These are phyloP conservation scores for Sphaeridia pumilis DNA, from an alignment of 2,888 invertebrate genomes.

Conservation along the genomic window DNA sequence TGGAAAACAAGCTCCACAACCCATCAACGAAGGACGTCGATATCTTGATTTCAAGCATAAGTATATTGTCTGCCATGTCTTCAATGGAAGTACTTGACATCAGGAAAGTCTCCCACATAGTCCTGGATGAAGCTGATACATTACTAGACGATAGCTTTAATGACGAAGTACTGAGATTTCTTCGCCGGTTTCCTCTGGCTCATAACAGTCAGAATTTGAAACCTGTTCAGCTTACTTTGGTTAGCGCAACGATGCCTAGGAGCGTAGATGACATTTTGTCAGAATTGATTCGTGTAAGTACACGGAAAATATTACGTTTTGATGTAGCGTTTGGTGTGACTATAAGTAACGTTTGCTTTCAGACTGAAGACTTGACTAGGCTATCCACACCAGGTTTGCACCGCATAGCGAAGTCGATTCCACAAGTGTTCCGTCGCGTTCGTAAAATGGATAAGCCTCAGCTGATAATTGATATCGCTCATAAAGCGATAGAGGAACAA, in stretches of 20 bases:
- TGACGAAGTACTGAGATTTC: constrained; percentile 53
- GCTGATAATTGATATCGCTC: constrained; percentile 56
- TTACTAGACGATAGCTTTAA: constrained; percentile 78
- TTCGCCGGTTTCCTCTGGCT: constrained; percentile 59
- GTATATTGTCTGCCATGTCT: constrained; percentile 41
- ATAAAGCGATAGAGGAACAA: constrained; percentile 49
- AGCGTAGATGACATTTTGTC: constrained; percentile 54
- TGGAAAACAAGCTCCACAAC: constrained; percentile 56
- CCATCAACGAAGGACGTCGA: constrained; percentile 60
- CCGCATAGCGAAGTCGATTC: constrained; percentile 59
- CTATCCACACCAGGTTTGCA: constrained; percentile 66
- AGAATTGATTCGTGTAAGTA: constrained; percentile 45
- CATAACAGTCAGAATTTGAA: constrained; percentile 15
- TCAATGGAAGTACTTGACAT: constrained; percentile 51
- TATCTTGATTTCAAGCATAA: constrained; percentile 61
- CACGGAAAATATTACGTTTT: too few relatives aligned
- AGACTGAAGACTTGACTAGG: constrained; percentile 50
- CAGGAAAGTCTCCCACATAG: constrained; percentile 57
- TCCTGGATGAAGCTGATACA: constrained; percentile 89
- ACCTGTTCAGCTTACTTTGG: constrained; percentile 66
- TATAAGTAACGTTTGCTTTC: too few relatives aligned
- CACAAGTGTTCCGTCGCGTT: constrained; percentile 68
- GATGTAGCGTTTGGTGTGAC: too few relatives aligned
- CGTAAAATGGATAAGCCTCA: constrained; percentile 57
- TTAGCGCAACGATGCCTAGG: constrained; percentile 78